Base-by-base conservation (phyloP, 2,888 invertebrate species). In the Hipparchia sbordonii region DNA sequence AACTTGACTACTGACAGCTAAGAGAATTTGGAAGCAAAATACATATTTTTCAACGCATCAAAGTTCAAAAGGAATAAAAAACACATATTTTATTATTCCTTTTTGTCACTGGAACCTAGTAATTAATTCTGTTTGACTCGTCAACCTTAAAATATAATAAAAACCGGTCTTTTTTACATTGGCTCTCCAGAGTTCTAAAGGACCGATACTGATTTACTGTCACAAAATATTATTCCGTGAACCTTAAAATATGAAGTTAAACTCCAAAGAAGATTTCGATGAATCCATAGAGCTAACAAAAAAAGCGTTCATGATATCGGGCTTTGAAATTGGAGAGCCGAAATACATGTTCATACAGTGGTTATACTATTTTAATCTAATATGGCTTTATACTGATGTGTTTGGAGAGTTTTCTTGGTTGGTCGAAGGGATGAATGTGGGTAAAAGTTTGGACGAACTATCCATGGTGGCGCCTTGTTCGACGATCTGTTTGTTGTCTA, bases 321-420 rank as follows among this genome's bases (percentile, higher is more conserved):
- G 91, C 0, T 83, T 91, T 52, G 82, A 83, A 72, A 76, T 85
- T 0, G 74, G 74, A 0, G 48, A 77, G 0, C 52, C 59, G 0
- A 74, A 80, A 39, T 75, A 51, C 75, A 39, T 12, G 39, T 57
- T 70, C 23, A 67, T 65, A 2, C 54, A 72, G 13, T 72, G 48
- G 9, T 52, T 86, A 0, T 88, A 80, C 77, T 84, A 83, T 74
- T 82, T 82, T 6, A 87, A 89, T 72, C 57, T 85, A 0, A 6
- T 84, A 3, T 83, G 84, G 77, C 52, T 90, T 0, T 82, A 88
- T 57, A 77, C 81, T 0, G 88, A 87, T 67, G 80, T 87, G 5
- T 71, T 85, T 7, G 88, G 84, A 0, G 91, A 91, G 81, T 77
- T 86, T 0, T 80, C 78, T 5, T 87, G 86, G 86, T 45, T 89